A percentile compares a stretch with the other conserved stretches of the same genome.
phyloP scores from a whole-genome alignment of 2,797 vertebrate genomes.

The Acomys russatus region DNA sequence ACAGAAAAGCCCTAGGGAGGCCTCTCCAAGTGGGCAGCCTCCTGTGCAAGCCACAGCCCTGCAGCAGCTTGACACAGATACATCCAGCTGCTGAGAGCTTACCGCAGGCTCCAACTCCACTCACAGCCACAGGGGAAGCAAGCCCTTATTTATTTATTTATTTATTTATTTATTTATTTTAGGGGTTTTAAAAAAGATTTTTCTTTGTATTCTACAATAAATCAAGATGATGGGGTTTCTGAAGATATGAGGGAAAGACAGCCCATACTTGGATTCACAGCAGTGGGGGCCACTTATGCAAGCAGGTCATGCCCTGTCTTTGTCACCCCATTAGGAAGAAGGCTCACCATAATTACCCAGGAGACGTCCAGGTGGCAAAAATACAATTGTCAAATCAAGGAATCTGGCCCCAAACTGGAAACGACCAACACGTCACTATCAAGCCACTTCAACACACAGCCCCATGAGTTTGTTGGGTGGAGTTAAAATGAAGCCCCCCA shows the following conservation, averaged over 20 bases:
- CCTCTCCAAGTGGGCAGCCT: conserved; percentile 66
- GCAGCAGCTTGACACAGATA: conserved; percentile 84
- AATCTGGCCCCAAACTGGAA: not conserved
- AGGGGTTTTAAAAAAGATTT: no score
- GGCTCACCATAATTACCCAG: not conserved
- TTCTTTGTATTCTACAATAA: conserved; percentile 36
- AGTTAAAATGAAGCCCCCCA: not conserved
- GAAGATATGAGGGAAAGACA: conserved; percentile 4
- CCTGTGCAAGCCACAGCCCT: conserved; percentile 84
- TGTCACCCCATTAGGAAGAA: not conserved
- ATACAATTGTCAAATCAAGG: not conserved
- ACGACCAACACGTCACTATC: not conserved
- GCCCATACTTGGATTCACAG: not conserved
- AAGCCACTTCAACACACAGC: not conserved
- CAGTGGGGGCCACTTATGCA: not conserved
- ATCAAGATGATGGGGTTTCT: conserved; percentile 40
- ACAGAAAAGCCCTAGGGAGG: conserved; percentile 82
- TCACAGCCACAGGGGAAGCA: conserved; percentile 53
- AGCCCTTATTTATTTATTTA: not conserved
- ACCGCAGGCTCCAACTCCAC: conserved; percentile 61
- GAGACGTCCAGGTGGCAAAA: not conserved
- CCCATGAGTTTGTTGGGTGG: accelerated
- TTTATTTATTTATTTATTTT: not conserved
- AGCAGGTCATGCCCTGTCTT: not conserved
- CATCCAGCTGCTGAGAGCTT: conserved; percentile 75